These are phyloP conservation scores for Chionodraco myersi DNA, from an alignment of 2,113 vertebrate genomes.

Conservation along the genomic window DNA sequence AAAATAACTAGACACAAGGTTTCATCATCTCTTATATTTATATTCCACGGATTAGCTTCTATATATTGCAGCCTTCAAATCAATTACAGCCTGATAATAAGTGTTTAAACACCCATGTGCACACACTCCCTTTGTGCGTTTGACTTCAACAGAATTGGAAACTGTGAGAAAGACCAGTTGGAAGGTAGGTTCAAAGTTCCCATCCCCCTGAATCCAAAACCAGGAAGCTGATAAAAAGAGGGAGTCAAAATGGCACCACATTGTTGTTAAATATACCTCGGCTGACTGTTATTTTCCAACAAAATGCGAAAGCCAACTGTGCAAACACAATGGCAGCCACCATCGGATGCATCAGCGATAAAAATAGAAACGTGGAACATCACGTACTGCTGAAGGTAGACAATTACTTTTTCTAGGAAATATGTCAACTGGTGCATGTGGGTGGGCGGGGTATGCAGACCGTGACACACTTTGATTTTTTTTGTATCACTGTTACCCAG, in stretches of 20 bases:
- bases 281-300: conserved; percentile 52
- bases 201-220: conserved; percentile 42
- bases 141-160: conserved; percentile 28
- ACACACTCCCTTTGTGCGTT: conserved; percentile 1
- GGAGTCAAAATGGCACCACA: conserved; percentile 79
- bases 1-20: not conserved
- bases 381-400: conserved; percentile 54
- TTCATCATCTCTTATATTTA: not conserved
- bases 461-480: conserved; percentile 19
- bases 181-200: not conserved
- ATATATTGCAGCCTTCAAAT: not conserved
- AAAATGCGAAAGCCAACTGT: conserved; percentile 56
- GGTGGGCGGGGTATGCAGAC: conserved; percentile 4
- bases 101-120: not conserved
- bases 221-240: conserved; percentile 70
- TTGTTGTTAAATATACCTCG: conserved; percentile 62
- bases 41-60: conserved; percentile 2
- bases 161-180: not conserved
- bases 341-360: conserved; percentile 24
- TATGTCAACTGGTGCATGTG: conserved; percentile 13
- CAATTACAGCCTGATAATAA: not conserved
- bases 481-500: conserved; percentile 16
- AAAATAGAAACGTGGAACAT: conserved; percentile 64
- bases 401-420: conserved; percentile 36
- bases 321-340: conserved; percentile 61